These are phyloP conservation scores for Setipinna tenuifilis DNA, from an alignment of 2,797 vertebrate species.

Conservation along the genomic window DNA sequence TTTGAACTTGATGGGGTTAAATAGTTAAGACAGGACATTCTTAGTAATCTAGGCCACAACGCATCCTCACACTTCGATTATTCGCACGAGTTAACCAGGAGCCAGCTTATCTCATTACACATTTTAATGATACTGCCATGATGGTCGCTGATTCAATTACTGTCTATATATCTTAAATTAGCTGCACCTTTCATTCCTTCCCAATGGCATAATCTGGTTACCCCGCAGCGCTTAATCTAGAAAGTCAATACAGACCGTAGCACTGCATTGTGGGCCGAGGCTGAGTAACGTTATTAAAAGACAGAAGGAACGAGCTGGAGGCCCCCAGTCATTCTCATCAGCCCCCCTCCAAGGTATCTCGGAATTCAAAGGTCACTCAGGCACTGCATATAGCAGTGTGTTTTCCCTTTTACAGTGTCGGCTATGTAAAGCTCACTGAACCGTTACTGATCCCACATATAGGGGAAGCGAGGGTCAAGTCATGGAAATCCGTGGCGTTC, in stretches of 20 bases:
- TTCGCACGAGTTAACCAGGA: conserved; percentile 37
- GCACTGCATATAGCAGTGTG: neutral
- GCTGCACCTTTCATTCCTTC: conserved; percentile 48
- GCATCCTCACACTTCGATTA: conserved; percentile 28
- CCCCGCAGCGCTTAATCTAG: conserved; percentile 29
- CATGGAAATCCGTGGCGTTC: neutral
- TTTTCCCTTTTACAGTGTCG: neutral
- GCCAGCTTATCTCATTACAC: conserved; percentile 46
- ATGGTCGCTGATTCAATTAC: conserved; percentile 49
- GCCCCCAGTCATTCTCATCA: neutral
- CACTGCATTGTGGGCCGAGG: neutral
- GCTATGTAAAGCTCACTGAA: neutral
- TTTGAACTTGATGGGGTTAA: conserved; percentile 1
- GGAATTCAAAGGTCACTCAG: neutral
- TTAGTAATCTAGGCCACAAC: neutral
- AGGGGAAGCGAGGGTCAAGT: neutral
- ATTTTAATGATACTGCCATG: conserved; percentile 42
- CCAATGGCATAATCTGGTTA: conserved; percentile 32
- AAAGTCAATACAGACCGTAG: conserved; percentile 41
- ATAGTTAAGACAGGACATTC: neutral
- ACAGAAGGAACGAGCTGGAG: neutral
- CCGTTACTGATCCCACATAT: neutral
- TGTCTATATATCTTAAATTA: conserved; percentile 43
- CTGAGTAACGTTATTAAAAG: conserved; percentile 11
- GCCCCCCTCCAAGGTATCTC: neutral